A percentile compares a stretch with the other conserved stretches of the same genome.
phyloP scores from a whole-genome alignment of 2,888 invertebrate species.

The Agonum fuliginosum region DNA sequence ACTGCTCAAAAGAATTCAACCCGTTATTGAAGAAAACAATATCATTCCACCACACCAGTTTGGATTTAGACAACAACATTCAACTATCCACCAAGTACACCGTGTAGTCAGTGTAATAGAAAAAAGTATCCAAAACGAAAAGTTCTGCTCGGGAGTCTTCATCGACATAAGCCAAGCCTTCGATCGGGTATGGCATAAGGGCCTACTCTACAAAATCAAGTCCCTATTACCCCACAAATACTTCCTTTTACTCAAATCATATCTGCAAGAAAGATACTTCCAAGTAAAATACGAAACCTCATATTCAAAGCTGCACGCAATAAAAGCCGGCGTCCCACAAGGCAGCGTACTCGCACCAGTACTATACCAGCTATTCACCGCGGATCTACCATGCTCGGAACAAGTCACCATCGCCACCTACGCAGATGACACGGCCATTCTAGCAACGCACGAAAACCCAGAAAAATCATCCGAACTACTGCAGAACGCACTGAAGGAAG shows the following conservation, averaged over 20 bases:
- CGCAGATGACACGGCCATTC: slow-evolving; percentile 46
- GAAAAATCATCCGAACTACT: background rate
- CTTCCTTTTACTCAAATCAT: slow-evolving; percentile 36
- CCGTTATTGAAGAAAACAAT: slow-evolving; percentile 38
- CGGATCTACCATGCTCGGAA: slow-evolving; percentile 1
- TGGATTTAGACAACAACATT: slow-evolving; percentile 57
- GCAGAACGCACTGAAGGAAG: slow-evolving; percentile 28
- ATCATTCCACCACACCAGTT: slow-evolving; percentile 61
- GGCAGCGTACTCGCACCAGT: slow-evolving; percentile 33
- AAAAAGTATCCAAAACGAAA: no score
- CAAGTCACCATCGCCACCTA: background rate
- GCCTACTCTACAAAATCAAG: slow-evolving; percentile 55
- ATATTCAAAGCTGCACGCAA: background rate
- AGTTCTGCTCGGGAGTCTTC: no score
- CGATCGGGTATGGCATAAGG: slow-evolving; percentile 58
- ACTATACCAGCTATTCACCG: slow-evolving; percentile 25
- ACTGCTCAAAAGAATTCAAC: slow-evolving; percentile 52
- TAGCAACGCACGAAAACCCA: slow-evolving; percentile 7
- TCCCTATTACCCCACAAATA: slow-evolving; percentile 27
- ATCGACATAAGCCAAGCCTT: no score
- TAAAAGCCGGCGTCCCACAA: slow-evolving; percentile 44
- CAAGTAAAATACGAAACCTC: slow-evolving; percentile 30
- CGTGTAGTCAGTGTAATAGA: no score
- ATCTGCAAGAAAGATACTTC: slow-evolving; percentile 50
- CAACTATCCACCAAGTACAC: slow-evolving; percentile 61